A percentile compares a stretch with the other conserved stretches of the same genome.
Evolutionary conservation across 1,140 invertebrate species (phyloP).

Genomic region (Cylas formicarius): DNA sequence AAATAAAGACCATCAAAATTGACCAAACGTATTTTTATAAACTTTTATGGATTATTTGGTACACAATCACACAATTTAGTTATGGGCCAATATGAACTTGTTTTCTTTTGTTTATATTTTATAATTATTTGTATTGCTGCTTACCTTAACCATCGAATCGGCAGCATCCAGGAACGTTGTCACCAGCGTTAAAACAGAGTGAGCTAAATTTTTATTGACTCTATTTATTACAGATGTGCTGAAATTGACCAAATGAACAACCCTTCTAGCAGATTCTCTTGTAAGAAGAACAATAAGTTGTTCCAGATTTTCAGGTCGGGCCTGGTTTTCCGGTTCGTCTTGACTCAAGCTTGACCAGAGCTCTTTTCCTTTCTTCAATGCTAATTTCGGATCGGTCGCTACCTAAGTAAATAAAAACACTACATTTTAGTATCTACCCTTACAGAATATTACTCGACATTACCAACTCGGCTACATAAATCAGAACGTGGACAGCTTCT

Average conservation of each 20-base stretch:
- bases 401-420: constrained; percentile 46
- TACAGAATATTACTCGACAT: no score
- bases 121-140: constrained; percentile 9
- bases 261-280: constrained; percentile 61
- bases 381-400: constrained; percentile 66
- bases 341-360: constrained; percentile 62
- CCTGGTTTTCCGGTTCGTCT: constrained; percentile 75
- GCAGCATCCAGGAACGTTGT: constrained; percentile 24
- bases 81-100: not conserved
- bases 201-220: constrained; percentile 43
- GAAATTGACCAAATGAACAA: constrained; percentile 70
- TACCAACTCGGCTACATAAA: constrained; percentile 69
- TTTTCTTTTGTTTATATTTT: not conserved
- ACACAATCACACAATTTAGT: constrained; percentile 5
- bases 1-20: no score
- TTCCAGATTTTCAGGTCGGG: constrained; percentile 65
- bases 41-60: constrained; percentile 10
- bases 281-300: constrained; percentile 65
- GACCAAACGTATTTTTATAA: constrained; percentile 15
- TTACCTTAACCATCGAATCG: constrained; percentile 34
- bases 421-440: not conserved
- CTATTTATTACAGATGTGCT: constrained; percentile 48
- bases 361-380: constrained; percentile 63
- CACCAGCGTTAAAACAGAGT: constrained; percentile 18
- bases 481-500: constrained; percentile 66